Evolutionary conservation across 2,113 vertebrate genomes (phyloP), one percentile per base, ranked within the genome.

Genomic region (Chauna torquata): DNA sequence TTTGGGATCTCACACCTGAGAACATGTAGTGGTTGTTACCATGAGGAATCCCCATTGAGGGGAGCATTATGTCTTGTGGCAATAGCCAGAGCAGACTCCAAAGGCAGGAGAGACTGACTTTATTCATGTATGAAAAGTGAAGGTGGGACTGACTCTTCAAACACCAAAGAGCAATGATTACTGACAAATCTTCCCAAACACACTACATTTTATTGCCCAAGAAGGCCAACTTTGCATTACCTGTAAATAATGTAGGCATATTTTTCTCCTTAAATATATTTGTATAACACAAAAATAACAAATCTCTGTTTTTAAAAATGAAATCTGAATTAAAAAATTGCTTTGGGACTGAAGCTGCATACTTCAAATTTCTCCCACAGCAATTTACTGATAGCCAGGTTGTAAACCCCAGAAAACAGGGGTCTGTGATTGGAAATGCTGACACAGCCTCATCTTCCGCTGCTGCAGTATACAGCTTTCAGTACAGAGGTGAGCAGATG

Each of bases 261-360:
- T 61, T 94, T 77, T 92, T 66, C 50, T 92, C 77, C 64, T 93
- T 92, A 95, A 88, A 95, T 82, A 92, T 74, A 90, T 66, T n/a
- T 78, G 58, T 83, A 32, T 23, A 93, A 74, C 83, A 79, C 25
- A 90, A 92, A 85, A 72, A 34, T 66, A 94, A 95, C 23, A 57
- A 40, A 72, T 70, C 78, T 59, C 64, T 88, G 54, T 30, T 95
- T 86, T 13, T 38, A 92, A 77, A 78, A 92, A 86, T 40, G 16
- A 80, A 86, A 32, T 36, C 42, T 88, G 45, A 83, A 82, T 92
- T 92, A 27, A 74, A 94, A 94, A 94, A 49, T 42, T 23, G 18
- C 45, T 69, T 83, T 82, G 71, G 55, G 72, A 77, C 69, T 78
- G 54, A 75, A 61, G 25, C n/a, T 30, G 54, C 5, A 7, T 54